A percentile compares a stretch with the other conserved stretches of the same genome.
These are phyloP conservation scores for Leucania comma DNA, from an alignment of 2,888 invertebrate species.

Conservation along the genomic window DNA sequence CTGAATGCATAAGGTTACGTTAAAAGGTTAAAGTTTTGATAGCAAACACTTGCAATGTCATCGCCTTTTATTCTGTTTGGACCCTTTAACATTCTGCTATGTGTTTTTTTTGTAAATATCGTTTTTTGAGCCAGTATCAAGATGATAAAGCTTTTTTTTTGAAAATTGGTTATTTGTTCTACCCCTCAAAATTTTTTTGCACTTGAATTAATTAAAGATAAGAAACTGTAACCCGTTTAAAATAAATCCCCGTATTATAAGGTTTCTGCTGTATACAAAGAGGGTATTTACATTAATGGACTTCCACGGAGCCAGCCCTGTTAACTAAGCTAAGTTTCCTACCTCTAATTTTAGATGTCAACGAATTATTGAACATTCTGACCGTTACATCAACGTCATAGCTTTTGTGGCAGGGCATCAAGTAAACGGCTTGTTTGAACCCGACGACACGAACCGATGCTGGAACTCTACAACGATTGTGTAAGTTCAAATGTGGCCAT, in stretches of 20 bases:
- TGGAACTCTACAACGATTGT: constrained; percentile 67
- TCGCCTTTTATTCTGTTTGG: constrained; percentile 45
- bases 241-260: constrained; percentile 3
- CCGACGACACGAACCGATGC: constrained; percentile 47
- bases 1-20: constrained; percentile 65
- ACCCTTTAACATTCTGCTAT: constrained; percentile 12
- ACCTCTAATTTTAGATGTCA: constrained; percentile 17
- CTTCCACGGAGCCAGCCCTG: not conserved
- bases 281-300: constrained; percentile 23
- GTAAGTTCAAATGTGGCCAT: constrained; percentile 64
- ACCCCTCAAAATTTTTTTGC: not conserved
- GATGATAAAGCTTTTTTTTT: not conserved
- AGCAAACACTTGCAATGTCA: constrained; percentile 65
- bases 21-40: constrained; percentile 65
- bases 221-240: not conserved
- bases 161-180: not conserved
- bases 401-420: constrained; percentile 40
- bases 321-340: constrained; percentile 19
- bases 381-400: constrained; percentile 21
- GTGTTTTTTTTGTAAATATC: constrained; percentile 15
- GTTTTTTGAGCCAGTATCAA: not conserved
- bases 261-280: constrained; percentile 24
- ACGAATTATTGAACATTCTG: constrained; percentile 37
- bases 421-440: constrained; percentile 48
- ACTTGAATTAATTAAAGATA: constrained; percentile 15